phyloP scores from a whole-genome alignment of 2,888 invertebrate species.

The Epistrophella euchroma region DNA sequence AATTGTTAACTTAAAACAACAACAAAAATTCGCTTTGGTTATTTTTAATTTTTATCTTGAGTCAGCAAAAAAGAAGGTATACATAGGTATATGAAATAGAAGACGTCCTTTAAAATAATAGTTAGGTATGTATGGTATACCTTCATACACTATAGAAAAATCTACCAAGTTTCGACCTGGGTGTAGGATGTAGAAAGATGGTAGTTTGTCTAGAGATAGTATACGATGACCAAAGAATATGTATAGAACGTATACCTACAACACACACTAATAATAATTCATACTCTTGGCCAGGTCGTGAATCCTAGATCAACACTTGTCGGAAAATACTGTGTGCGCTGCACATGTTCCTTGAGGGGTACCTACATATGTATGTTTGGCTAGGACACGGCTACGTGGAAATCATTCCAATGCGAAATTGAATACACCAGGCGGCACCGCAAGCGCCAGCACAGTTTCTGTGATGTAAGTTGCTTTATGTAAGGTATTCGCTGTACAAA shows the following conservation, averaged over 20 bases:
- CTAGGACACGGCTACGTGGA: slow-evolving; percentile 59
- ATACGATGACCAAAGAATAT: slow-evolving; percentile 64
- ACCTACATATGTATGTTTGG: background rate
- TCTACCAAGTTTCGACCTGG: background rate
- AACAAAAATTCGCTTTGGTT: background rate
- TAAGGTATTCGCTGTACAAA: background rate
- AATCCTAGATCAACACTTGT: slow-evolving; percentile 70
- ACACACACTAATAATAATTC: slow-evolving; percentile 72
- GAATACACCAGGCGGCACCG: slow-evolving; percentile 62
- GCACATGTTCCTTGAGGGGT: slow-evolving; percentile 41
- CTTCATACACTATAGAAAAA: background rate
- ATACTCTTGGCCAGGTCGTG: slow-evolving; percentile 56
- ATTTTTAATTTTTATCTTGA: slow-evolving; percentile 23
- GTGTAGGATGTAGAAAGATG: too few species aligned
- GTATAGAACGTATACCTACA: background rate
- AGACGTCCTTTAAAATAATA: background rate
- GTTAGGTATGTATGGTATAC: background rate
- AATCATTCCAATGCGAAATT: slow-evolving; percentile 74
- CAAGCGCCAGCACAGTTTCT: slow-evolving; percentile 28
- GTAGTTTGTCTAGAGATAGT: slow-evolving; percentile 33
- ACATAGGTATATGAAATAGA: too few species aligned
- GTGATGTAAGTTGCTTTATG: slow-evolving; percentile 11
- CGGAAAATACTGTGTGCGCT: slow-evolving; percentile 36
- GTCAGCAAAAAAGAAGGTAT: background rate
- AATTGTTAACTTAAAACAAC: background rate